Conservation (phyloP, 2,888 invertebrate species). For the Yponomeuta evonymella region DNA sequence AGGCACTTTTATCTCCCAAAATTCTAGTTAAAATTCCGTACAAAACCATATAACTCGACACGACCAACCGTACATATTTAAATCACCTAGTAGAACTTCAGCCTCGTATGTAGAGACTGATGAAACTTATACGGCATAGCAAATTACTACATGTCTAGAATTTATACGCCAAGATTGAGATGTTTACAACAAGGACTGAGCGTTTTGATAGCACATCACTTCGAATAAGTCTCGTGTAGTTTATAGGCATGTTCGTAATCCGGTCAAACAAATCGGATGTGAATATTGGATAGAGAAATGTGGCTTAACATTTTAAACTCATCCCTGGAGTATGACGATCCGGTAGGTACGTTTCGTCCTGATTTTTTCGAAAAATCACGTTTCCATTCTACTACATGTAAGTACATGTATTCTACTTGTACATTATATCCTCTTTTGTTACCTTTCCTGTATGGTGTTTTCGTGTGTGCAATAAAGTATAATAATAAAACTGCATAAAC, state of each 20-base stretch:
- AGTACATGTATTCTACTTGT: too few species aligned
- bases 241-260: background rate
- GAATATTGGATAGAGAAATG: background rate
- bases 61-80: constrained; percentile 1
- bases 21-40: background rate
- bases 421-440: too few species aligned
- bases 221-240: background rate
- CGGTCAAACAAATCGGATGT: background rate
- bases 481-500: too few species aligned
- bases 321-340: too few species aligned
- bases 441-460: too few species aligned
- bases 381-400: too few species aligned
- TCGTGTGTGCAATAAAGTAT: too few species aligned
- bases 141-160: background rate
- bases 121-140: background rate
- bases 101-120: background rate
- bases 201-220: background rate
- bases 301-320: background rate
- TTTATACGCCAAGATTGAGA: background rate
- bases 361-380: background rate
- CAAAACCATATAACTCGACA: constrained; percentile 11
- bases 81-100: background rate
- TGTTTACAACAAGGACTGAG: background rate
- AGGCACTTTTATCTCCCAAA: background rate
- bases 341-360: background rate